These are phyloP conservation scores for Pleuronectes platessa DNA, from an alignment of 2,113 vertebrate species.

Conservation along the genomic window DNA sequence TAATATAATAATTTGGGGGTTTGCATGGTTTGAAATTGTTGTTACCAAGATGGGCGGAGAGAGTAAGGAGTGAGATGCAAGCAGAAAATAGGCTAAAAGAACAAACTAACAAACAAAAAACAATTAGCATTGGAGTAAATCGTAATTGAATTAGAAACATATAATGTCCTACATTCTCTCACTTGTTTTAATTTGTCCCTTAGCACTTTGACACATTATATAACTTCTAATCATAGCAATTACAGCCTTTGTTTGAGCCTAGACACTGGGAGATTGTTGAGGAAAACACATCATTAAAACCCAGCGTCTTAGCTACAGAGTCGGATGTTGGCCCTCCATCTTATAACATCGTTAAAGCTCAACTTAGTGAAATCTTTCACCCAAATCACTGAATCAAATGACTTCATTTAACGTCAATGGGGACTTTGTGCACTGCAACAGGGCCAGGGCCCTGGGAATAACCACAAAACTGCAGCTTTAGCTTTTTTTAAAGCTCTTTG, in stretches of 20 bases:
- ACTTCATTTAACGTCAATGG: background rate
- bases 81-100: background rate
- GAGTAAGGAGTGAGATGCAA: background rate
- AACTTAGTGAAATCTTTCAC: background rate
- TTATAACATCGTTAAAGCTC: background rate
- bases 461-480: background rate
- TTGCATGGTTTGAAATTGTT: conserved; percentile 16
- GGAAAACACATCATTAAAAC: background rate
- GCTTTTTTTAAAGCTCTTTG: background rate
- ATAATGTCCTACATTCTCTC: background rate
- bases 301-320: background rate
- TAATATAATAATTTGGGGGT: conserved; percentile 12
- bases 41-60: background rate
- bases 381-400: background rate
- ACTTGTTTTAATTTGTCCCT: background rate
- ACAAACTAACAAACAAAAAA: background rate
- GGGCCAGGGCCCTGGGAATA: background rate
- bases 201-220: background rate
- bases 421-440: background rate
- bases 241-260: background rate
- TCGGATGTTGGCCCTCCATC: background rate
- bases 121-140: background rate
- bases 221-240: background rate
- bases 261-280: background rate
- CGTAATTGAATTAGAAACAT: conserved; percentile 3